Evolutionary conservation across 1,140 invertebrate species (phyloP).

Genomic region (Schlechtendalia chinensis): DNA sequence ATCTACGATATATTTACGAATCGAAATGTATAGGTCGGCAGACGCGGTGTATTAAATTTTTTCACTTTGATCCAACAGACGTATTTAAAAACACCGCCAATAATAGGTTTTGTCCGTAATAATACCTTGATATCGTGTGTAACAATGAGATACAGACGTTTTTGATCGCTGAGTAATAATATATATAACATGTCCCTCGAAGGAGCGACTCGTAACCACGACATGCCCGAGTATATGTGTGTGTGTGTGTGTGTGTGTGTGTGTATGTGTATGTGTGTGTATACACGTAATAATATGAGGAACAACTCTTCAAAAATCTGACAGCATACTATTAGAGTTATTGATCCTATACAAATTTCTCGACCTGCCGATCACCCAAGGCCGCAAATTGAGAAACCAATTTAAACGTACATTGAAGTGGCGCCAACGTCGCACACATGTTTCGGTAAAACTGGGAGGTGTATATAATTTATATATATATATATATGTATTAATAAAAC

Average conservation of each 20-base stretch:
- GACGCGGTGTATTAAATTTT: slow-evolving; percentile 27
- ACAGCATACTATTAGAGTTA: slow-evolving; percentile 44
- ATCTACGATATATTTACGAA: too few relatives aligned
- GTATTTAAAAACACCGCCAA: slow-evolving; percentile 41
- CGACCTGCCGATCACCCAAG: slow-evolving; percentile 43
- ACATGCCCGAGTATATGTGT: neutral
- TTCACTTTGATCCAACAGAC: slow-evolving; percentile 45
- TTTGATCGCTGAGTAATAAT: slow-evolving; percentile 41
- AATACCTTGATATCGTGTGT: slow-evolving; percentile 35
- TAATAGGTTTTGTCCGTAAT: slow-evolving; percentile 34
- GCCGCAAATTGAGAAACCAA: slow-evolving; percentile 36
- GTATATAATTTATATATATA: neutral
- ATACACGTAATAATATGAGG: slow-evolving; percentile 8
- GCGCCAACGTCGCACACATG: slow-evolving; percentile 1
- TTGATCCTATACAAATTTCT: slow-evolving; percentile 48
- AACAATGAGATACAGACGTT: slow-evolving; percentile 44
- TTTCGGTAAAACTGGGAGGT: slow-evolving; percentile 9
- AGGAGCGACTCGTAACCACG: neutral
- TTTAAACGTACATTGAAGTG: slow-evolving; percentile 38
- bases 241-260: too few relatives aligned
- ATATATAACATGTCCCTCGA: slow-evolving; percentile 26
- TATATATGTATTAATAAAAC: too few relatives aligned
- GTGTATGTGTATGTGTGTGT: too few relatives aligned
- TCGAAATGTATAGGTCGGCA: too few relatives aligned
- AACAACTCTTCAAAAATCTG: slow-evolving; percentile 49